Evolutionary conservation across 2,888 invertebrate species (phyloP).

Genomic region (Synanthedon myopaeformis): DNA sequence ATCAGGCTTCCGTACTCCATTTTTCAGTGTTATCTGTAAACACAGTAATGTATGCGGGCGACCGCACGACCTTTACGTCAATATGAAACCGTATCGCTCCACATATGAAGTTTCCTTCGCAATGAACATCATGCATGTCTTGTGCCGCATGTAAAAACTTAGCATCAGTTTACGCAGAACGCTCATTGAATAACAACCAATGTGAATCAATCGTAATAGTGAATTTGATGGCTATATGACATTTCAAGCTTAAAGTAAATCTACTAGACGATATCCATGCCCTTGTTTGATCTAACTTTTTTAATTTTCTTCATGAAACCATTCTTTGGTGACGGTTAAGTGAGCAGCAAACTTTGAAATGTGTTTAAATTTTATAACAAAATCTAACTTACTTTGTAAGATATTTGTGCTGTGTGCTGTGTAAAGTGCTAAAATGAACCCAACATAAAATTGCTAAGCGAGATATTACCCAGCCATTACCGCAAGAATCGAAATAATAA

Average conservation of each 20-base stretch:
- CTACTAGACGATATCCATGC: constrained; percentile 20
- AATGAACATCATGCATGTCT: constrained; percentile 4
- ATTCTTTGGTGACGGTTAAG: constrained; percentile 35
- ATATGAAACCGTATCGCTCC: constrained; percentile 13
- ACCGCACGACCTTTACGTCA: constrained; percentile 21
- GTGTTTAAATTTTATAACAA: constrained; percentile 11
- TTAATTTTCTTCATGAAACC: constrained; percentile 31
- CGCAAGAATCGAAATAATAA: no score
- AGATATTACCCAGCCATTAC: no score
- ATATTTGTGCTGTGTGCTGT: background rate
- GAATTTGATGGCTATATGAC: background rate
- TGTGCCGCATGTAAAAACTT: background rate
- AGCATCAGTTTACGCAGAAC: background rate
- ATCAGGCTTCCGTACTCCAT: constrained; percentile 31
- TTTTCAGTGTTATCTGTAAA: constrained; percentile 37
- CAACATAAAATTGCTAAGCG: no score
- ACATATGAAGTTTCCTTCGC: background rate
- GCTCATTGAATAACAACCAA: background rate
- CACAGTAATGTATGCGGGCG: constrained; percentile 30
- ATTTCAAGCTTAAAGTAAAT: constrained; percentile 12
- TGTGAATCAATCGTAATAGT: background rate
- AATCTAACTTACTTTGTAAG: background rate
- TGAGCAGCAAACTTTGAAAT: constrained; percentile 28
- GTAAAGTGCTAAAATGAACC: no score
- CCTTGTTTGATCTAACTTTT: constrained; percentile 19